phyloP scores from a whole-genome alignment of 2,888 invertebrate species.

The Cataglyphis cursor region DNA sequence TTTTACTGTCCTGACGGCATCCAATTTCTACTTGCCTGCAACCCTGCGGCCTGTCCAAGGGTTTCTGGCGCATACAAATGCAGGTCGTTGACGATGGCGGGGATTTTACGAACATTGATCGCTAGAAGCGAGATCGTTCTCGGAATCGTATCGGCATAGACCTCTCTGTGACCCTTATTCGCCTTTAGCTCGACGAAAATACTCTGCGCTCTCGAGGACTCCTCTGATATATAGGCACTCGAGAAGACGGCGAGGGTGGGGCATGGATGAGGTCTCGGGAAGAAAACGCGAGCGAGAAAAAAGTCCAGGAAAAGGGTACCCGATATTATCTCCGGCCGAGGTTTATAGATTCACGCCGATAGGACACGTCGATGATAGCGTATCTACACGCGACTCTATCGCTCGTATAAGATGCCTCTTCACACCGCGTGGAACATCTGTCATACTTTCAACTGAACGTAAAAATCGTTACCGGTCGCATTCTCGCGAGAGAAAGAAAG shows the following conservation, averaged over 20 bases:
- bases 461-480: conserved; percentile 63
- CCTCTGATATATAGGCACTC: conserved; percentile 53
- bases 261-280: not conserved
- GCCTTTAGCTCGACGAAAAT: conserved; percentile 58
- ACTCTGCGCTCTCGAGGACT: conserved; percentile 57
- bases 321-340: conserved; percentile 72
- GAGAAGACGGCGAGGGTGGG: conserved; percentile 49
- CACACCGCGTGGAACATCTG: conserved; percentile 61
- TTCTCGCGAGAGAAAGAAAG: conserved; percentile 25
- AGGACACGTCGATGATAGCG: conserved; percentile 67
- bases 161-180: conserved; percentile 69
- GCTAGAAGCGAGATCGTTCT: conserved; percentile 53
- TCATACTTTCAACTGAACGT: conserved; percentile 66
- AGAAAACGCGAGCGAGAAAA: conserved; percentile 43
- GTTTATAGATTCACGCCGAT: conserved; percentile 75
- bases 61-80: conserved; percentile 61
- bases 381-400: conserved; percentile 60
- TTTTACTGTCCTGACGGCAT: conserved; percentile 52
- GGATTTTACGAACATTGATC: conserved; percentile 68
- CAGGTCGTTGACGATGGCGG: conserved; percentile 49
- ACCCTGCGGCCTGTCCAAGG: conserved; percentile 48
- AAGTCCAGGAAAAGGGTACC: conserved; percentile 63
- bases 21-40: conserved; percentile 44
- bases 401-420: conserved; percentile 63
- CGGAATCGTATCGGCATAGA: conserved; percentile 40